These are phyloP conservation scores for Coluber constrictor DNA, from an alignment of 2,797 vertebrate genomes.

Conservation along the genomic window DNA sequence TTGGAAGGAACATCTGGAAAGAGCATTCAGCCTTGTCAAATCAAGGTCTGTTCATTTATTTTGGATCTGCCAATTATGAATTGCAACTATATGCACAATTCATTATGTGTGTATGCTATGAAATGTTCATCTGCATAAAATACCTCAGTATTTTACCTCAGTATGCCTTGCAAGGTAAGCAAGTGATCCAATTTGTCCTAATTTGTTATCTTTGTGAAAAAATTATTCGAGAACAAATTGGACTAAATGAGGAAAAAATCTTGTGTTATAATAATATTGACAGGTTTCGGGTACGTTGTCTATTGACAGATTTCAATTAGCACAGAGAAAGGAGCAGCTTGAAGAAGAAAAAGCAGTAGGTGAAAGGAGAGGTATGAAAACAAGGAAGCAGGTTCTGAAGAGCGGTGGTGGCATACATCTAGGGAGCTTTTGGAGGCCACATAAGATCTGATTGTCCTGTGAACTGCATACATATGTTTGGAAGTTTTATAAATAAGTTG, in stretches of 20 bases:
- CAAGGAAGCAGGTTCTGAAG: neutral
- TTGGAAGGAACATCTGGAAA: conserved; percentile 31
- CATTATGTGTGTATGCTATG: neutral
- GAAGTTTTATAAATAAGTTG: neutral
- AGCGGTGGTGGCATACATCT: neutral
- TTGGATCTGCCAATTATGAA: neutral
- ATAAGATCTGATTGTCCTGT: neutral
- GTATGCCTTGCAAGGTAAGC: neutral
- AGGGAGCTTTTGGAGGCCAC: neutral
- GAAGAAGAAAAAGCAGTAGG: neutral
- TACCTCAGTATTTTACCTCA: neutral
- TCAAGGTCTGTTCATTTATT: conserved; percentile 11
- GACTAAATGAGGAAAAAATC: neutral
- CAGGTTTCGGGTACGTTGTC: neutral
- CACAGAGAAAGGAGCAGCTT: neutral
- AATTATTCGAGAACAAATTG: neutral
- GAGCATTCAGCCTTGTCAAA: conserved; percentile 10
- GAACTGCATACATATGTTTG: neutral
- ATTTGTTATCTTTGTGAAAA: neutral
- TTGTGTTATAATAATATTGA: neutral
- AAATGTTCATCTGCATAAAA: neutral
- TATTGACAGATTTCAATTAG: neutral
- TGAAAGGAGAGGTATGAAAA: neutral
- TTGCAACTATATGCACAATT: neutral
- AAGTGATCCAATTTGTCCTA: neutral